A percentile compares a stretch with the other conserved stretches of the same genome.
phyloP scores from a whole-genome alignment of 1,140 invertebrate genomes.

The Cydia pomonella region DNA sequence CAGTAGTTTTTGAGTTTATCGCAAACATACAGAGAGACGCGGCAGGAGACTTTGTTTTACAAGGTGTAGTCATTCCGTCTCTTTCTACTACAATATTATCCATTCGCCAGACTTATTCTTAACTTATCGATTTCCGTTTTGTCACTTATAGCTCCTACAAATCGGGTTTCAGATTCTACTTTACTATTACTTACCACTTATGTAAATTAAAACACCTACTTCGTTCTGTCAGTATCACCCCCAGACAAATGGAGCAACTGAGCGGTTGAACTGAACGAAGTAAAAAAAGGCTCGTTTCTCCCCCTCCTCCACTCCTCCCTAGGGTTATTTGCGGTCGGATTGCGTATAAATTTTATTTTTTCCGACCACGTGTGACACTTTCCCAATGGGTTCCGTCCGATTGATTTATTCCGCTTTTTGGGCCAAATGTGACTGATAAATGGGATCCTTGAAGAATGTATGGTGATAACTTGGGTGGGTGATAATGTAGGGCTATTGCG shows the following conservation, averaged over 20 bases:
- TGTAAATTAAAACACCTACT: not conserved
- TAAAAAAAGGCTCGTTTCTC: not conserved
- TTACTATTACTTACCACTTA: slow-evolving; percentile 1
- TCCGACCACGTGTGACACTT: slow-evolving; percentile 35
- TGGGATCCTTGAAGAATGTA: slow-evolving; percentile 24
- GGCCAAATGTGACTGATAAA: slow-evolving; percentile 29
- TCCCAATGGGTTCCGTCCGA: slow-evolving; percentile 27
- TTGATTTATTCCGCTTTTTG: slow-evolving; percentile 24
- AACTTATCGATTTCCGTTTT: no score
- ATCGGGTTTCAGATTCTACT: no score
- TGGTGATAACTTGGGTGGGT: not conserved
- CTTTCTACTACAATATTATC: no score
- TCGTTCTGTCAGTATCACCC: not conserved
- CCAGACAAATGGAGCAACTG: not conserved
- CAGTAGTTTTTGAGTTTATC: no score
- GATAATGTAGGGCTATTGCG: not conserved
- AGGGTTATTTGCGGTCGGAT: slow-evolving; percentile 43
- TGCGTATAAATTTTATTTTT: slow-evolving; percentile 51
- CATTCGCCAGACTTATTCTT: no score
- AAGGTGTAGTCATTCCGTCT: no score
- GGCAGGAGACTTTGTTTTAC: no score
- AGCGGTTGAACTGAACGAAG: not conserved
- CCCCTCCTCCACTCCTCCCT: slow-evolving; percentile 22
- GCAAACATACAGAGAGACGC: no score
- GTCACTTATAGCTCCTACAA: no score